Conservation (phyloP, 2,113 vertebrate species). For the Procavia capensis region DNA sequence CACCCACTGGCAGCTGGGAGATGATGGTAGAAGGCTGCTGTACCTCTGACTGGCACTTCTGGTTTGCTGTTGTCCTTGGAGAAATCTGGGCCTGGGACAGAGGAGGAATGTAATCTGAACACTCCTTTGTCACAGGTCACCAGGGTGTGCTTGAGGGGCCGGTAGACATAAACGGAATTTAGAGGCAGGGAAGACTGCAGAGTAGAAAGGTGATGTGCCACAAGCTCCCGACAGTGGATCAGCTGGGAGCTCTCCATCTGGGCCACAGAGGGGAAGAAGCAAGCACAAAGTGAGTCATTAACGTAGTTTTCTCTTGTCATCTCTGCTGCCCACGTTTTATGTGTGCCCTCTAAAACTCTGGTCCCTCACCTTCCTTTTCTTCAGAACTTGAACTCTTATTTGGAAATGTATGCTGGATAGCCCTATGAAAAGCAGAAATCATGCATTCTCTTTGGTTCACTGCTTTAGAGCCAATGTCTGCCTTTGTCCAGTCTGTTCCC, state of each 20-base stretch:
- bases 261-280: not conserved
- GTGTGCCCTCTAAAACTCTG: fast-evolving
- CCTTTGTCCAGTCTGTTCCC: not conserved
- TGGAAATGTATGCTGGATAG: not conserved
- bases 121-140: slow-evolving; percentile 88
- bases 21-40: slow-evolving; percentile 82
- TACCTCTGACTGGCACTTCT: slow-evolving; percentile 86
- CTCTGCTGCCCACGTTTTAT: not conserved
- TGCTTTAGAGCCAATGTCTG: not conserved
- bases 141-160: slow-evolving; percentile 91
- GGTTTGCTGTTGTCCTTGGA: slow-evolving; percentile 88
- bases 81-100: slow-evolving; percentile 86
- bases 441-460: not conserved
- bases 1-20: slow-evolving; percentile 85
- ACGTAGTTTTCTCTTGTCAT: not conserved
- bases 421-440: not conserved
- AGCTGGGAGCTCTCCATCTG: slow-evolving; percentile 96
- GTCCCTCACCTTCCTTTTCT: not conserved
- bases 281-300: not conserved
- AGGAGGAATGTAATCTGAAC: slow-evolving; percentile 85
- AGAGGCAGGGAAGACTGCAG: slow-evolving; percentile 92
- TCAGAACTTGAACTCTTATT: slow-evolving; percentile 23
- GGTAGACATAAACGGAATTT: slow-evolving; percentile 98
- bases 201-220: slow-evolving; percentile 93
- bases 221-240: slow-evolving; percentile 96